These are phyloP conservation scores for Solenopsis fugax DNA, from an alignment of 1,140 invertebrate species.

Conservation along the genomic window DNA sequence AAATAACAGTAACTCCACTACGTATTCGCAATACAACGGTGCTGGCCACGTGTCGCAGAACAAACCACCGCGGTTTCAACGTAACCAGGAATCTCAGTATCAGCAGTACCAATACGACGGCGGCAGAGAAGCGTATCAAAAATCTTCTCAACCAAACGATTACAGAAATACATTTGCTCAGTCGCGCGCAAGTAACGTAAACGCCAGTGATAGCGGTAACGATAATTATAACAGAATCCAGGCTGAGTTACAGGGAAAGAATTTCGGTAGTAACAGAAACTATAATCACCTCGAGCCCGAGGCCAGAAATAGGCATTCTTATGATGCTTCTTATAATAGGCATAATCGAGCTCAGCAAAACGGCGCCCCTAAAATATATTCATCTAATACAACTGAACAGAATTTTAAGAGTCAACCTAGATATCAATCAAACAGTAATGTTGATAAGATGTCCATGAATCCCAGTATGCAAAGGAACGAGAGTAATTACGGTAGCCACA, in stretches of 20 bases:
- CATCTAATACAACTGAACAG: conserved; percentile 76
- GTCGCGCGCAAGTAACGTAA: conserved; percentile 72
- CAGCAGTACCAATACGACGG: conserved; percentile 75
- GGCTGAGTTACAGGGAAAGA: conserved; percentile 70
- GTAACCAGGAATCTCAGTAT: conserved; percentile 78
- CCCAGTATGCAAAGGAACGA: conserved; percentile 76
- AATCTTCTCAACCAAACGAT: conserved; percentile 61
- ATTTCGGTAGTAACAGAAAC: conserved; percentile 67
- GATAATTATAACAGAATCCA: conserved; percentile 70
- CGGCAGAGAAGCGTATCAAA: conserved; percentile 66
- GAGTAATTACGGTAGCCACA: conserved; percentile 75
- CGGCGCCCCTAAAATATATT: conserved; percentile 69
- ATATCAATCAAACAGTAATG: conserved; percentile 73
- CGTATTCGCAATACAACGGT: conserved; percentile 73
- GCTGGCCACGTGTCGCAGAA: conserved; percentile 76
- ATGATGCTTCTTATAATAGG: conserved; percentile 76
- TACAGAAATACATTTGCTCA: conserved; percentile 72
- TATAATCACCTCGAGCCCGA: conserved; percentile 72
- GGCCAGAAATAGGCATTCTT: conserved; percentile 70
- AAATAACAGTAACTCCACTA: conserved; percentile 66
- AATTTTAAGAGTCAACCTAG: conserved; percentile 79
- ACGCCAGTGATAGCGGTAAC: conserved; percentile 61
- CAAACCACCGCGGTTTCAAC: conserved; percentile 85
- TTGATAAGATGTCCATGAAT: conserved; percentile 60
- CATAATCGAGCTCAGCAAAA: conserved; percentile 77